A percentile compares a stretch with the other conserved stretches of the same genome.
These are phyloP conservation scores for Calycopis cecrops DNA, from an alignment of 1,140 invertebrate species.

Conservation along the genomic window DNA sequence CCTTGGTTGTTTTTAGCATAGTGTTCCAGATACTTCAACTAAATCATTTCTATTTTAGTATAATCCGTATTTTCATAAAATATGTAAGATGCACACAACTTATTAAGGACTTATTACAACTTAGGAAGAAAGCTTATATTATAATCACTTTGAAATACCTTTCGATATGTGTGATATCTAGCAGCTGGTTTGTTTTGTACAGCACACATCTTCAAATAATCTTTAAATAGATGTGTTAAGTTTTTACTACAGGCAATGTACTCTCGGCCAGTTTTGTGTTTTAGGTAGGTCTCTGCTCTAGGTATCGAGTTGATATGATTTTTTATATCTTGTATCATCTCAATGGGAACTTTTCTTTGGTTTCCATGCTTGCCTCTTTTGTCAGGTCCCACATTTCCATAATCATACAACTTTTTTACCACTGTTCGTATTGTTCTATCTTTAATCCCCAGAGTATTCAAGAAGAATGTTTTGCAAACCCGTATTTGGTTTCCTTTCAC, in stretches of 20 bases:
- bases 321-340: too few species aligned
- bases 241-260: too few species aligned
- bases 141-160: constrained; percentile 9
- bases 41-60: constrained; percentile 9
- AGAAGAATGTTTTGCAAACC: constrained; percentile 8
- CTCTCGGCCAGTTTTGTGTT: too few species aligned
- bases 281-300: too few species aligned
- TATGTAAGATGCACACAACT: constrained; percentile 11
- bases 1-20: background rate
- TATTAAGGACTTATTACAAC: too few species aligned
- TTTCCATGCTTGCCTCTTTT: constrained; percentile 11
- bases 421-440: constrained; percentile 11
- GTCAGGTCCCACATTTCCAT: constrained; percentile 2
- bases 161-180: background rate
- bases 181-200: background rate
- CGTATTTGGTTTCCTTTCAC: background rate
- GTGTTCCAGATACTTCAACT: constrained; percentile 14
- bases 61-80: constrained; percentile 11
- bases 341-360: constrained; percentile 6
- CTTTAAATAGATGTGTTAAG: too few species aligned
- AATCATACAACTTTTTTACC: constrained; percentile 5
- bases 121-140: background rate
- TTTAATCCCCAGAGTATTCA: constrained; percentile 1
- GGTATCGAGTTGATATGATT: too few species aligned
- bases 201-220: constrained; percentile 2